Conservation (phyloP, 2,113 vertebrate genomes). For the Chroicocephalus ridibundus region DNA sequence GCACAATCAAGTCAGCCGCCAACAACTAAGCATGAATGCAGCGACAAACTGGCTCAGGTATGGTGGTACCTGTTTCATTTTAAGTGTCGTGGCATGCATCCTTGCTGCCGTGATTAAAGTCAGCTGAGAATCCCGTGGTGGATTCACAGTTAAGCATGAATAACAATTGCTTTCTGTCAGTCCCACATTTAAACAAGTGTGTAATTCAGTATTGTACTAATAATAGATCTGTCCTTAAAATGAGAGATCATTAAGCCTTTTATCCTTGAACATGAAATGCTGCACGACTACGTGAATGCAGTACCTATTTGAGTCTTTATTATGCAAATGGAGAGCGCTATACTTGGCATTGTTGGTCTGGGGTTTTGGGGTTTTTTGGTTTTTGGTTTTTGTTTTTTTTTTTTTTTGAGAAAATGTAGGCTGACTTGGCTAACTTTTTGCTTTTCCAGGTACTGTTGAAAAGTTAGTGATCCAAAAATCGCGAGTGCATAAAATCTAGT, state of each 20-base stretch:
- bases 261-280: conserved; percentile 44
- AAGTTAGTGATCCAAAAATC: background rate
- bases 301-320: conserved; percentile 31
- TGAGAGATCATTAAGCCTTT: conserved; percentile 52
- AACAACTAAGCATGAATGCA: conserved; percentile 91
- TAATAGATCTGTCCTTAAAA: conserved; percentile 37
- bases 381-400: background rate
- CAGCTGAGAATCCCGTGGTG: background rate
- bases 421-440: background rate
- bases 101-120: background rate
- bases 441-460: conserved; percentile 16
- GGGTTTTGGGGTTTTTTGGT: background rate
- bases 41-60: conserved; percentile 93
- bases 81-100: background rate
- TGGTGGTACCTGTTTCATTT: background rate
- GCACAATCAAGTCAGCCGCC: conserved; percentile 88
- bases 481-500: background rate
- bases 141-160: background rate
- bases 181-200: background rate
- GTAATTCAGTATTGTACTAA: conserved; percentile 14
- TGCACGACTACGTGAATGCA: conserved; percentile 2
- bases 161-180: conserved; percentile 27
- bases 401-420: background rate
- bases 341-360: background rate
- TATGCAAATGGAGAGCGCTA: background rate